Percentiles rank a stretch among this genome's conserved stretches.
These are phyloP conservation scores for Drosophila cognata DNA, from an alignment of 2,888 invertebrate genomes.

Conservation along the genomic window DNA sequence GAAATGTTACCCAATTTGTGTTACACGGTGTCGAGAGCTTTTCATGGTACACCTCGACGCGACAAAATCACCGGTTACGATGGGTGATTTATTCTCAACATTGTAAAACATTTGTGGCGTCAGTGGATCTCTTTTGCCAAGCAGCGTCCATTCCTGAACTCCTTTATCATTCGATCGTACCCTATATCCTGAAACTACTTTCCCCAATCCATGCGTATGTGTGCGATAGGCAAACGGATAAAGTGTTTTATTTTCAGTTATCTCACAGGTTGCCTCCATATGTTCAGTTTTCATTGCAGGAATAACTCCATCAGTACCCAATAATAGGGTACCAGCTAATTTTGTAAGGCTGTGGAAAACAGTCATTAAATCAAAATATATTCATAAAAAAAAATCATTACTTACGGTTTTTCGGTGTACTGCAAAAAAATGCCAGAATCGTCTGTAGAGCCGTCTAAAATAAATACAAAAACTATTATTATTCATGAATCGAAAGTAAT, in stretches of 20 bases:
- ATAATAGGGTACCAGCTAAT: conserved; percentile 94
- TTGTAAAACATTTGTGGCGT: conserved; percentile 98
- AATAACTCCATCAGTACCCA: conserved; percentile 95
- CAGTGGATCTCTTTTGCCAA: conserved; percentile 94
- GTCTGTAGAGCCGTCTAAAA: conserved; percentile 90
- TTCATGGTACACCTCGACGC: conserved; percentile 97
- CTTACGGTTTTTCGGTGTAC: conserved; percentile 91
- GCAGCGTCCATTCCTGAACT: conserved; percentile 90
- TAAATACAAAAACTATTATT: not conserved
- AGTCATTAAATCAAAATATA: not conserved
- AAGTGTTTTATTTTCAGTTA: conserved; percentile 92
- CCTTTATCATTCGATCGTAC: conserved; percentile 87
- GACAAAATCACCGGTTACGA: conserved; percentile 89
- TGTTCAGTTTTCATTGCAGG: conserved; percentile 89
- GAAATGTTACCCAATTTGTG: conserved; percentile 89
- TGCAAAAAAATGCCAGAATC: conserved; percentile 93
- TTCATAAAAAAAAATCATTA: not conserved
- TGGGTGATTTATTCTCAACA: conserved; percentile 87
- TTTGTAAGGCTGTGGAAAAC: conserved; percentile 90
- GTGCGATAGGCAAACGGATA: conserved; percentile 98
- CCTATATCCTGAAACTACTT: conserved; percentile 93
- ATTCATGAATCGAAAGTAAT: not conserved
- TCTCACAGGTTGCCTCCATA: conserved; percentile 96
- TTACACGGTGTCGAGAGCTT: conserved; percentile 88
- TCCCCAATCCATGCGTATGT: conserved; percentile 96